Evolutionary conservation across 2,797 vertebrate species (phyloP).

Genomic region (Macropus fuliginosus): DNA sequence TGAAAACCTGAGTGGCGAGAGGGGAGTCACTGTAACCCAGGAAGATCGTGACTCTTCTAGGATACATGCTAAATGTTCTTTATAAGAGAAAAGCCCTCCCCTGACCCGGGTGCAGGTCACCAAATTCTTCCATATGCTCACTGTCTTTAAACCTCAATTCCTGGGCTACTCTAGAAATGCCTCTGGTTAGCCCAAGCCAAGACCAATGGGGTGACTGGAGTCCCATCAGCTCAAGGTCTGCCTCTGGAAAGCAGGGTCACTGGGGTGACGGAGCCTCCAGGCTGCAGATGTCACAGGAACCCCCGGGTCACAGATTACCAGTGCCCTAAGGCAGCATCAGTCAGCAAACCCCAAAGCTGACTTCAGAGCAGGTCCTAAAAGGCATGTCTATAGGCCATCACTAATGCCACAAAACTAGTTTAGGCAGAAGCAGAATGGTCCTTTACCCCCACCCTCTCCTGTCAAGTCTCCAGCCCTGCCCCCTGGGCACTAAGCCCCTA

Average conservation of each 20-base stretch:
- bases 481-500: background rate
- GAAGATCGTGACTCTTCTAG: background rate
- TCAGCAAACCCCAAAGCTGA: background rate
- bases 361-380: background rate
- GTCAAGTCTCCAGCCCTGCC: background rate
- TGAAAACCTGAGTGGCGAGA: background rate
- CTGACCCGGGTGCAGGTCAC: background rate
- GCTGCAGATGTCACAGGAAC: background rate
- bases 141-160: too few species aligned
- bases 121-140: background rate
- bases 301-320: background rate
- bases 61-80: background rate
- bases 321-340: background rate
- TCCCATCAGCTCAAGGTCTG: background rate
- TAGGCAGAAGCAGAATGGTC: background rate
- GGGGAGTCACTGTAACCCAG: background rate
- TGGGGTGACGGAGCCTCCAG: too few species aligned
- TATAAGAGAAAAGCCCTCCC: background rate
- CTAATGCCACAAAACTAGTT: background rate
- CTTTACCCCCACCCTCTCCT: background rate
- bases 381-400: background rate
- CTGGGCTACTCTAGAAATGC: too few species aligned
- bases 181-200: too few species aligned
- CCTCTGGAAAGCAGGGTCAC: background rate
- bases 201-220: too few species aligned